Evolutionary conservation across 2,113 vertebrate species (phyloP).

Genomic region (Cynocephalus volans): DNA sequence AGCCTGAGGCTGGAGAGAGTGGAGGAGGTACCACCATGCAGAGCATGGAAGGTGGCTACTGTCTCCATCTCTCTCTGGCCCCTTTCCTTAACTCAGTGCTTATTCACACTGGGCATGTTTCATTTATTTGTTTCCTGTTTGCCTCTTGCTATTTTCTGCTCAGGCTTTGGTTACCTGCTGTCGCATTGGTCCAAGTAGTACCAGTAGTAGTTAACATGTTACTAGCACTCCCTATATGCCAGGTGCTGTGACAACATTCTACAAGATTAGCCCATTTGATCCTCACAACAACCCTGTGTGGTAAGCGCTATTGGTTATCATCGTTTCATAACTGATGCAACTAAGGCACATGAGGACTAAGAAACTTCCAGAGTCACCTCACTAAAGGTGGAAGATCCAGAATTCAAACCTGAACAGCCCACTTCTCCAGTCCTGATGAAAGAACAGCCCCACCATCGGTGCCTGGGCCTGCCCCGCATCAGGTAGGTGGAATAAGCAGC

Average conservation of each 20-base stretch:
- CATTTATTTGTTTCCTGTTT: background rate
- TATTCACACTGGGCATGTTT: background rate
- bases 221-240: background rate
- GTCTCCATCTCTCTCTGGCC: background rate
- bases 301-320: background rate
- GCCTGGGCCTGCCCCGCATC: background rate
- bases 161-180: background rate
- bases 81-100: background rate
- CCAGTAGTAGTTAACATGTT: background rate
- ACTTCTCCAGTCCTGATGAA: too few relatives aligned
- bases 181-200: too few relatives aligned
- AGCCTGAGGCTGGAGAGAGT: background rate
- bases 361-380: background rate
- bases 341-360: background rate
- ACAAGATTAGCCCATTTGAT: background rate
- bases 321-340: background rate
- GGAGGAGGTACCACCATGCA: rapidly evolving
- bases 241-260: background rate
- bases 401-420: rapidly evolving
- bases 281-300: background rate
- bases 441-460: background rate
- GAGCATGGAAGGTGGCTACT: rapidly evolving
- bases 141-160: background rate
- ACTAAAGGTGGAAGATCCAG: background rate
- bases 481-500: background rate